A percentile compares a stretch with the other conserved stretches of the same genome.
phyloP scores from a whole-genome alignment of 2,797 vertebrate genomes.

The Onychomys torridus region DNA sequence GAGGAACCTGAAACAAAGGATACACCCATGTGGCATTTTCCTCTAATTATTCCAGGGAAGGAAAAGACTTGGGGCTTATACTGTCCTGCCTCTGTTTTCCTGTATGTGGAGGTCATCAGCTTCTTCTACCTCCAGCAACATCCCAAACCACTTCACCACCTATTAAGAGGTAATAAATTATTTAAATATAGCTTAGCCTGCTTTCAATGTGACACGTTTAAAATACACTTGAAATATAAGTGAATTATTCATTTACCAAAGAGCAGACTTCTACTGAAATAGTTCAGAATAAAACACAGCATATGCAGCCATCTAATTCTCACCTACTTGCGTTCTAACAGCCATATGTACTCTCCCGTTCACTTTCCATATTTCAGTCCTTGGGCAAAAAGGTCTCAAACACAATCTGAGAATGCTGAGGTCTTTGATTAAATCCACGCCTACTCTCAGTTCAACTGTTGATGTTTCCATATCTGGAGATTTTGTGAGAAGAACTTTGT shows the following conservation, averaged over 20 bases:
- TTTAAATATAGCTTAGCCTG: conserved; percentile 76
- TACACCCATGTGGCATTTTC: neutral
- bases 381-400: conserved; percentile 79
- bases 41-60: conserved; percentile 5
- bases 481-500: conserved; percentile 57
- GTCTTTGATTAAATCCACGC: conserved; percentile 78
- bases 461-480: conserved; percentile 71
- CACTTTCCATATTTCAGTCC: conserved; percentile 75
- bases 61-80: neutral
- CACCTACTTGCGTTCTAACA: conserved; percentile 81
- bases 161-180: conserved; percentile 81
- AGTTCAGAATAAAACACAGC: conserved; percentile 81
- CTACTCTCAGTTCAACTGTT: conserved; percentile 77
- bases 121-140: conserved; percentile 26
- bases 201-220: conserved; percentile 75
- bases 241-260: conserved; percentile 84
- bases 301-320: conserved; percentile 83
- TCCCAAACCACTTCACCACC: conserved; percentile 42
- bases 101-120: neutral
- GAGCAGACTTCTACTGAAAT: conserved; percentile 83
- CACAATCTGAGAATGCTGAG: conserved; percentile 68
- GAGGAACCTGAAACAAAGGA: neutral
- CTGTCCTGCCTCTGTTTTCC: neutral
- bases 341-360: conserved; percentile 81
- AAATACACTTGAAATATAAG: conserved; percentile 77